phyloP scores from a whole-genome alignment of 2,888 invertebrate genomes.

The Furcula furcula region DNA sequence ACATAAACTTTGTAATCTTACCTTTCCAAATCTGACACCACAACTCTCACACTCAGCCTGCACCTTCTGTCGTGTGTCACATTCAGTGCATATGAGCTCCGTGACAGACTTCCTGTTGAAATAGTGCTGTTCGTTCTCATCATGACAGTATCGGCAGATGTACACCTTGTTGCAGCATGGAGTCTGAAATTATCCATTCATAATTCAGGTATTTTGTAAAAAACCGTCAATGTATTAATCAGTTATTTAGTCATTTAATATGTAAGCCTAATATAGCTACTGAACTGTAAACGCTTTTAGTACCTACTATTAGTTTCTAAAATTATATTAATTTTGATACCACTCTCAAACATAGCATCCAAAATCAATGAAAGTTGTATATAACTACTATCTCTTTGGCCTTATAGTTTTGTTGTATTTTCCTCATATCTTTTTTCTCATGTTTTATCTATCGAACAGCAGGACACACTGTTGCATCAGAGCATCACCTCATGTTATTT shows the following conservation, averaged over 20 bases:
- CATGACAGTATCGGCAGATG: slow-evolving; percentile 94
- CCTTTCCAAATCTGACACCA: slow-evolving; percentile 90
- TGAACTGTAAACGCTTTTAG: too few relatives aligned
- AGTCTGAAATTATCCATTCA: slow-evolving; percentile 81
- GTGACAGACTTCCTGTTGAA: slow-evolving; percentile 92
- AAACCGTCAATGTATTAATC: slow-evolving; percentile 5
- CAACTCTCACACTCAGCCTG: slow-evolving; percentile 90
- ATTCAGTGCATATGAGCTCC: slow-evolving; percentile 91
- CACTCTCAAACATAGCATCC: slow-evolving; percentile 1
- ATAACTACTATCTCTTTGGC: too few relatives aligned
- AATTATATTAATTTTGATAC: slow-evolving; percentile 1
- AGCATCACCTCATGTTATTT: too few relatives aligned
- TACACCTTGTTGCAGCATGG: slow-evolving; percentile 95
- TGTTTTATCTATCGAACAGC: too few relatives aligned
- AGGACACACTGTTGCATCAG: too few relatives aligned
- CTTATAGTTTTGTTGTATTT: too few relatives aligned
- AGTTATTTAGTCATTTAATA: too few relatives aligned
- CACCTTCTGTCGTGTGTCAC: slow-evolving; percentile 90
- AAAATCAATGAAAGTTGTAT: neutral
- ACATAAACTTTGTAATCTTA: too few relatives aligned
- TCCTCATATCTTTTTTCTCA: too few relatives aligned
- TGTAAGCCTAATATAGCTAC: too few relatives aligned
- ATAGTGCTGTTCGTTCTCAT: slow-evolving; percentile 91
- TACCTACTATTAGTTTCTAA: too few relatives aligned
- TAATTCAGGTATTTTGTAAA: too few relatives aligned